Conservation (phyloP, 1,140 invertebrate genomes). For the Dinothrombium tinctorium region DNA sequence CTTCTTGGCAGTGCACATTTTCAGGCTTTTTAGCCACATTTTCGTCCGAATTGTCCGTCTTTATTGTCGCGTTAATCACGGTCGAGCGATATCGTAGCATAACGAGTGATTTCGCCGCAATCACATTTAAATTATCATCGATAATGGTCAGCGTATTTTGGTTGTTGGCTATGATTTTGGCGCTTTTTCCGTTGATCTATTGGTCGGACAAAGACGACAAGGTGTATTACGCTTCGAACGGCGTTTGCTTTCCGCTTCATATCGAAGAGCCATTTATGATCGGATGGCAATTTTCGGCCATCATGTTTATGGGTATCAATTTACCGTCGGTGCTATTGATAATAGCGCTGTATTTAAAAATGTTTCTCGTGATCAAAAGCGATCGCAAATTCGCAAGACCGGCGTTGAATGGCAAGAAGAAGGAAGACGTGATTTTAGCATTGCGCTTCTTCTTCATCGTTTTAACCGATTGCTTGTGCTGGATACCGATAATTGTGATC, state of each 20-base stretch:
- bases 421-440: slow-evolving; percentile 16
- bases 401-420: slow-evolving; percentile 5
- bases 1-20: slow-evolving; percentile 36
- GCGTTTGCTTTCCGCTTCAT: slow-evolving; percentile 22
- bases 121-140: slow-evolving; percentile 7
- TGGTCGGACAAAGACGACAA: slow-evolving; percentile 6
- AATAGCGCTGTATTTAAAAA: slow-evolving; percentile 30
- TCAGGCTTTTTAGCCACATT: slow-evolving; percentile 38
- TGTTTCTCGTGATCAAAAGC: slow-evolving; percentile 14
- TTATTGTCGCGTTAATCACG: slow-evolving; percentile 48
- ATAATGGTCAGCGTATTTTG: slow-evolving; percentile 7
- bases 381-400: slow-evolving; percentile 13
- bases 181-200: slow-evolving; percentile 13
- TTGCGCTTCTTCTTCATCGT: slow-evolving; percentile 20
- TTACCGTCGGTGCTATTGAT: slow-evolving; percentile 28
- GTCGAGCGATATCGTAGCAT: slow-evolving; percentile 33
- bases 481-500: slow-evolving; percentile 21
- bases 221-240: slow-evolving; percentile 20
- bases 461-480: slow-evolving; percentile 21
- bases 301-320: slow-evolving; percentile 22
- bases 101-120: slow-evolving; percentile 11
- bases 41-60: slow-evolving; percentile 42
- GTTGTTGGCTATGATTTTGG: slow-evolving; percentile 12
- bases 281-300: slow-evolving; percentile 22
- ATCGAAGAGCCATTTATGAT: slow-evolving; percentile 20